Evolutionary conservation across 2,888 invertebrate genomes (phyloP), one percentile per base, ranked within the genome.

Genomic region (Thymelicus sylvestris): DNA sequence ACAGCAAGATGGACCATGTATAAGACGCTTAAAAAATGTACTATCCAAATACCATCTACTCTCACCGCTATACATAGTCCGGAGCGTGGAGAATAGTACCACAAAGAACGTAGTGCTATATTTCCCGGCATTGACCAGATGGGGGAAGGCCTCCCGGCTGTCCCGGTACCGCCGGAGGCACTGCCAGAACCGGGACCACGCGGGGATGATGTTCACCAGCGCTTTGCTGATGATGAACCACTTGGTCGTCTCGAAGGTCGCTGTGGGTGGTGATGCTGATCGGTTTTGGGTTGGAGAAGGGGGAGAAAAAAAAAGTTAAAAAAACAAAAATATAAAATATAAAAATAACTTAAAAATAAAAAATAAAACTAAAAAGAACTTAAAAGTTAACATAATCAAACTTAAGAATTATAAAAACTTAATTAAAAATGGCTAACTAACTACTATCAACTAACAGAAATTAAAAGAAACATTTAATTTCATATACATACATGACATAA

Each of bases 151-250:
- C 84, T 98, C 98, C 77, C 96, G 96, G 0, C 98, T 98, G 90
- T 99, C 99, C 0, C 98, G 95, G 90, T 99, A 99, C 74, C 99
- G 97, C 0, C 99, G 95, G 68, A 99, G 89, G 81, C 99, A 99
- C 88, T 99, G 99, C 67, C 98, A 98, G 92, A 99, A 99, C 44
- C 99, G 96, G 76, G 98, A 98, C 98, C 99, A 99, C 0, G 99
- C 99, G 0, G 99, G 99, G 31, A 99, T 92, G 79, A 98, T 97
- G 80, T 97, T 97, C 48, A 99, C 97, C 10, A 99, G 90, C 0
- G 98, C 97, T 6, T 98, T 95, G 44, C 98, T 95, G 64, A 97
- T 95, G 76, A 96, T 95, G 76, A 96, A 96, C 81, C 96, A 96
- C 74, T 95, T 95, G 80, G 96, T 95, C 77, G 96, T 95, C 77